These are phyloP conservation scores for Propithecus coquereli DNA, from an alignment of 2,113 vertebrate species.

Conservation along the genomic window DNA sequence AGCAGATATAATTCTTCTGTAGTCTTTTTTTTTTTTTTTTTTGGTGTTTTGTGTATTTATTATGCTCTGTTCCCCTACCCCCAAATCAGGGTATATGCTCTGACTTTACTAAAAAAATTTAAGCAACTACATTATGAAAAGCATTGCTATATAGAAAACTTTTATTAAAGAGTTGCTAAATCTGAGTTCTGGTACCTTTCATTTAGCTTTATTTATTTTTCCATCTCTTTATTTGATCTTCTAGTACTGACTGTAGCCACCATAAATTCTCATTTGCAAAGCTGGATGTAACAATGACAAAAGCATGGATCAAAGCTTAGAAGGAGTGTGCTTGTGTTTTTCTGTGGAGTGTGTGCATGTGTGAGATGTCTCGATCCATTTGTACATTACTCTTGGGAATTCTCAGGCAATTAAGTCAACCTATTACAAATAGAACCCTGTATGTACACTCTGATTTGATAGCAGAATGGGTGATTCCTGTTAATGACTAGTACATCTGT, in stretches of 20 bases:
- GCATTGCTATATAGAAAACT: slow-evolving; percentile 34
- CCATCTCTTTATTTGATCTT: slow-evolving; percentile 75
- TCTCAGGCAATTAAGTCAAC: slow-evolving; percentile 80
- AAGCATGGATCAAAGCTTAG: slow-evolving; percentile 71
- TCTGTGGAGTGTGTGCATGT: background rate
- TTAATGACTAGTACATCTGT: slow-evolving; percentile 85
- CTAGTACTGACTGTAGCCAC: slow-evolving; percentile 36
- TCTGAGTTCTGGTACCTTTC: slow-evolving; percentile 65
- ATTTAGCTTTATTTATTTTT: slow-evolving; percentile 61
- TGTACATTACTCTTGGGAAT: slow-evolving; percentile 80
- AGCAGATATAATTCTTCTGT: slow-evolving; percentile 65
- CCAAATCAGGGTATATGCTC: background rate
- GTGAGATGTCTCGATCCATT: slow-evolving; percentile 85
- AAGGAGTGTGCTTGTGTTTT: slow-evolving; percentile 35
- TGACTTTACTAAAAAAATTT: slow-evolving; percentile 71
- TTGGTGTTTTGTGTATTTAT: background rate
- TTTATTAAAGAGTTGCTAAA: slow-evolving; percentile 76
- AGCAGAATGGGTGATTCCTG: slow-evolving; percentile 81
- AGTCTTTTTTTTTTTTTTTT: slow-evolving; percentile 60
- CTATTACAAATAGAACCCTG: slow-evolving; percentile 77
- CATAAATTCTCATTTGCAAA: slow-evolving; percentile 76
- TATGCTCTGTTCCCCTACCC: background rate
- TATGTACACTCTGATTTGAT: slow-evolving; percentile 74
- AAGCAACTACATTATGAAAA: slow-evolving; percentile 73
- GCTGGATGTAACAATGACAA: slow-evolving; percentile 78